These are phyloP conservation scores for Danio tinwini DNA, from an alignment of 2,797 vertebrate species.

Conservation along the genomic window DNA sequence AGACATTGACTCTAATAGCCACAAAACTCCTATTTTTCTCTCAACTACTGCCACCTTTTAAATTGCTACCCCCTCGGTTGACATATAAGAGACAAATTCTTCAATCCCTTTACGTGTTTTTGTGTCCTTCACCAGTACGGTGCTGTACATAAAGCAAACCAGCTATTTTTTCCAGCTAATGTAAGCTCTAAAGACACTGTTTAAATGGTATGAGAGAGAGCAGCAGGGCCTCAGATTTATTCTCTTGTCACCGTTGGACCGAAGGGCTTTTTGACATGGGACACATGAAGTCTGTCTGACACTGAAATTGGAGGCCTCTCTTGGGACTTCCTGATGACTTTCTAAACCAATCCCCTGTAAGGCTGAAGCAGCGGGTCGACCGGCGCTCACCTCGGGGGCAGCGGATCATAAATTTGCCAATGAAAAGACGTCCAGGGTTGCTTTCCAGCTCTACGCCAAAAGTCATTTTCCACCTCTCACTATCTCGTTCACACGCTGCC, in stretches of 20 bases:
- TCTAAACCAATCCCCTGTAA: slow-evolving; percentile 39
- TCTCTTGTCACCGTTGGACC: slow-evolving; percentile 71
- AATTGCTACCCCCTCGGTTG: neutral
- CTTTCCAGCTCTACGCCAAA: slow-evolving; percentile 46
- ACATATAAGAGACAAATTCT: slow-evolving; percentile 6
- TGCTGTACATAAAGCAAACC: slow-evolving; percentile 18
- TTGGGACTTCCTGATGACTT: slow-evolving; percentile 59
- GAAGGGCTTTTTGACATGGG: slow-evolving; percentile 62
- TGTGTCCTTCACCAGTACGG: neutral
- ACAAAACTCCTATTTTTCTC: neutral
- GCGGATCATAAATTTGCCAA: slow-evolving; percentile 73
- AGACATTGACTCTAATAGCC: neutral
- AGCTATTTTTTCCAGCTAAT: slow-evolving; percentile 62
- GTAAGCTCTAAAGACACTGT: slow-evolving; percentile 47
- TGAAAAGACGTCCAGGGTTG: slow-evolving; percentile 73
- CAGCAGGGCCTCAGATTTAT: slow-evolving; percentile 68
- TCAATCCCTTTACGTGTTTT: slow-evolving; percentile 23
- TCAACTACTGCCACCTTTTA: neutral
- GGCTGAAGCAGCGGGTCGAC: slow-evolving; percentile 45
- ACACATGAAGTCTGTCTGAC: slow-evolving; percentile 66
- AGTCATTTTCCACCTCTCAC: slow-evolving; percentile 61
- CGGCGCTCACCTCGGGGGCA: slow-evolving; percentile 42
- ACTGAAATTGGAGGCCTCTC: slow-evolving; percentile 56
- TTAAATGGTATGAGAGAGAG: slow-evolving; percentile 66
- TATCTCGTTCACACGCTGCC: slow-evolving; percentile 55